Evolutionary conservation across 2,113 vertebrate species (phyloP).

Genomic region (Gavia stellata): DNA sequence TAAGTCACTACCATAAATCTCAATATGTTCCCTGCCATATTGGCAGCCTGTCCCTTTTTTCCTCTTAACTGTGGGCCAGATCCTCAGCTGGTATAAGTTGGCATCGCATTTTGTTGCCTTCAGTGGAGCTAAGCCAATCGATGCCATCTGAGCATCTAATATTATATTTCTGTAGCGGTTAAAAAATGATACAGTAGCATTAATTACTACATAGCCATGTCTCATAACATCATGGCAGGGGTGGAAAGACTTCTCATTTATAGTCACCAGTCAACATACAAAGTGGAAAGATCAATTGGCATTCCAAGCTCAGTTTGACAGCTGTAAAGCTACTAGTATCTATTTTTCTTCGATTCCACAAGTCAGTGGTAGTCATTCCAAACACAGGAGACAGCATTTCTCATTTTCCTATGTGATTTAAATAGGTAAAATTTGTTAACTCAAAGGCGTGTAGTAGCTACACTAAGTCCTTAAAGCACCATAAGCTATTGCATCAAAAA

Average conservation of each 20-base stretch:
- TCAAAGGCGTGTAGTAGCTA: not conserved
- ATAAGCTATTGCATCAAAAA: slow-evolving; percentile 9
- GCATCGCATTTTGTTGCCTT: slow-evolving; percentile 41
- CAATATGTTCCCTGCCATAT: slow-evolving; percentile 63
- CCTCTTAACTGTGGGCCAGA: slow-evolving; percentile 49
- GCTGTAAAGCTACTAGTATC: not conserved
- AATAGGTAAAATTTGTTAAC: not conserved
- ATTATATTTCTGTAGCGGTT: slow-evolving; percentile 30
- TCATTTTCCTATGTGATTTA: not conserved
- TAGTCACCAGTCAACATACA: not conserved
- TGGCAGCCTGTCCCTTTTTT: slow-evolving; percentile 47
- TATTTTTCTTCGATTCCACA: not conserved
- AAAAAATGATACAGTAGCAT: slow-evolving; percentile 28
- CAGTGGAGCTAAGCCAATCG: slow-evolving; percentile 49
- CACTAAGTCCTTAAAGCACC: not conserved
- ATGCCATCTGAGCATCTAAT: slow-evolving; percentile 56
- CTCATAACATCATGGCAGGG: slow-evolving; percentile 16
- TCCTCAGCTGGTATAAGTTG: slow-evolving; percentile 47
- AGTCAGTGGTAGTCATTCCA: not conserved
- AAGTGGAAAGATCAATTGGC: slow-evolving; percentile 23
- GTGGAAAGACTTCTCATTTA: not conserved
- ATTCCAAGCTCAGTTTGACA: slow-evolving; percentile 19
- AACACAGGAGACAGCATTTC: not conserved
- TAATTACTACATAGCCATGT: slow-evolving; percentile 39
- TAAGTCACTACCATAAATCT: slow-evolving; percentile 53